These are phyloP conservation scores for Hippocampus comes DNA, from an alignment of 2,113 vertebrate species.

Conservation along the genomic window DNA sequence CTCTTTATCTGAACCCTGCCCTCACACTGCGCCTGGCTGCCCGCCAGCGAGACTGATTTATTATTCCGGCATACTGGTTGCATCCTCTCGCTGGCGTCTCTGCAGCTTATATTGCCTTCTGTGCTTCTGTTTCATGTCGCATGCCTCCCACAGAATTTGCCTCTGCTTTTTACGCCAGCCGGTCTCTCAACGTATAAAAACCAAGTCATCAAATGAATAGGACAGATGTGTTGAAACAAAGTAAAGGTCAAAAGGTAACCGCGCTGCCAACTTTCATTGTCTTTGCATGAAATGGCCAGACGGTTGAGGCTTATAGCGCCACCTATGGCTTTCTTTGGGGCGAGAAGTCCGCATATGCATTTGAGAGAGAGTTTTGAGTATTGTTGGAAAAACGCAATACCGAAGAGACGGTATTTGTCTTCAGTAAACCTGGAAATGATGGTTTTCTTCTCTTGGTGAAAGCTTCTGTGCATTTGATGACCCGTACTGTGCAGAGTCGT, in stretches of 20 bases:
- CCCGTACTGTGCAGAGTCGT: too few species aligned
- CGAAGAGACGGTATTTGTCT: too few species aligned
- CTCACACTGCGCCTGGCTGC: conserved; percentile 59
- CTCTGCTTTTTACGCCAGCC: background rate
- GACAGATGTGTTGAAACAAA: background rate
- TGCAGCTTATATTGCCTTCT: conserved; percentile 17
- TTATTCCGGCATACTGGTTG: conserved; percentile 51
- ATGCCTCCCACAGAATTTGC: conserved; percentile 20
- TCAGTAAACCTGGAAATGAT: too few species aligned
- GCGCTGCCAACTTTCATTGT: too few species aligned
- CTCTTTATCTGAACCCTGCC: conserved; percentile 67
- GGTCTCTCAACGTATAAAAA: conserved; percentile 30
- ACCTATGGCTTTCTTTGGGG: background rate
- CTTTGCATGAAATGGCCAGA: too few species aligned
- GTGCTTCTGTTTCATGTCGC: conserved; percentile 24
- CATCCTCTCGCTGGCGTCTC: conserved; percentile 39
- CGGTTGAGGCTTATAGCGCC: background rate
- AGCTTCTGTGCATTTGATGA: too few species aligned
- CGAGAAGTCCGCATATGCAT: too few species aligned
- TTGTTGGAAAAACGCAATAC: too few species aligned
- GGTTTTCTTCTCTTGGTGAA: too few species aligned
- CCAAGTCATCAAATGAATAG: conserved; percentile 34
- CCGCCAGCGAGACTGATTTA: conserved; percentile 62
- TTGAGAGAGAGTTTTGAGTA: too few species aligned
- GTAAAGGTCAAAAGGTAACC: too few species aligned